Base-by-base conservation (phyloP, 2,888 invertebrate genomes). In the Alentia gelatinosa region DNA sequence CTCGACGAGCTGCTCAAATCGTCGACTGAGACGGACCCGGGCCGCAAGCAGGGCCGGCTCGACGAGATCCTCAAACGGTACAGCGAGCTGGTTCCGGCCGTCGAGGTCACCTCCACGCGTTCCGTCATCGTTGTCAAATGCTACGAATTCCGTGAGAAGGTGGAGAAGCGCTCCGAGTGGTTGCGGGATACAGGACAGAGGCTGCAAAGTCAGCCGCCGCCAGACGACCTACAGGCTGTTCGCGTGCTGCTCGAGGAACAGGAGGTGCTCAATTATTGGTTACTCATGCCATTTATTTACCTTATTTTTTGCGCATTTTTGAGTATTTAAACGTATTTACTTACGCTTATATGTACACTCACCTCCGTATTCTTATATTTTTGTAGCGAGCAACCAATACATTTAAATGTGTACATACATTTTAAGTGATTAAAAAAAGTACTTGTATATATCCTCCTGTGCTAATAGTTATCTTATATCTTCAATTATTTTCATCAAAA, bases 121-220 rank as follows among this genome's bases (percentile, higher is more conserved):
- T 98, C 99, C 0, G 98, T 98, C 94, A 98, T 98, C 0, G 98
- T 98, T 94, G 98, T 98, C 1, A 98, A 98, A 96, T 99, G 98
- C 95, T 98, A 98, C 95, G 98, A 98, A 0, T 99, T 98, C 96
- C 97, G 98, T 74, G 97, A 98, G 93, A 98, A 98, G 96, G 98
- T 98, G 0, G 98, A 98, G 96, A 98, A 98, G 47, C 15, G 37
- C 19, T 98, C 98, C 91, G 93, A 93, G 94, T 96, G 96, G 93
- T 96, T 99, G 79, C 83, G 40, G 7, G 92, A 91, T 26, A 83
- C 92, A 0, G 92, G 91, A 68, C 91, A 91, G 39, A 75, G 47
- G 30, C 47, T 91, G 33, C 83, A 84, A 30, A 88, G 91, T 19
- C 97, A 97, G 94, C 97, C 95, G 97, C 98, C 0, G 1, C 97